A percentile compares a stretch with the other conserved stretches of the same genome.
These are phyloP conservation scores for Drosophila nebulosa DNA, from an alignment of 1,140 invertebrate genomes.

Conservation along the genomic window DNA sequence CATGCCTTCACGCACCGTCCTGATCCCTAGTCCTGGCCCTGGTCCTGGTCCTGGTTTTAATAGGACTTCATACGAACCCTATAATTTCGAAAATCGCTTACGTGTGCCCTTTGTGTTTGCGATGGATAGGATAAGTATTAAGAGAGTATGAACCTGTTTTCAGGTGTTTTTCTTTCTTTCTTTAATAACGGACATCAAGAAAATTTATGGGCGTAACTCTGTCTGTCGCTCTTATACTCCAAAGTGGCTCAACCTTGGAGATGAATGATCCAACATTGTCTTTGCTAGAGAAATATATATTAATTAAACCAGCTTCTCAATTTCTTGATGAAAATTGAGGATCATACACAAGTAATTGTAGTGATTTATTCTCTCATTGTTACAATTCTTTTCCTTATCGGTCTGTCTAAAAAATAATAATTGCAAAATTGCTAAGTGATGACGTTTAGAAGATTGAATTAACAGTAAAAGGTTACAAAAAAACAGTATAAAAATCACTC, in stretches of 20 bases:
- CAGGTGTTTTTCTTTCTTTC: not conserved
- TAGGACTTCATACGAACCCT: constrained; percentile 30
- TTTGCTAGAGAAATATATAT: constrained; percentile 52
- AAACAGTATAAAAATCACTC: not conserved
- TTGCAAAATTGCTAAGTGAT: constrained; percentile 47
- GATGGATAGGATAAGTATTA: constrained; percentile 9
- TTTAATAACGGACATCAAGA: constrained; percentile 73
- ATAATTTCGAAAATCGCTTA: constrained; percentile 63
- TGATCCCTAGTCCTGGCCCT: constrained; percentile 17
- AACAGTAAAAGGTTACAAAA: not conserved
- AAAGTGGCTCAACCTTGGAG: constrained; percentile 34
- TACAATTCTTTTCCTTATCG: constrained; percentile 34
- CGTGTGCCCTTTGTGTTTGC: constrained; percentile 48
- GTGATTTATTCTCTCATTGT: constrained; percentile 63
- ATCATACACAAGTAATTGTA: constrained; percentile 45
- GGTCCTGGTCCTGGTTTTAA: constrained; percentile 14
- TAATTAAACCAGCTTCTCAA: constrained; percentile 54
- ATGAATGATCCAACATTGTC: constrained; percentile 42
- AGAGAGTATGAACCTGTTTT: constrained; percentile 53
- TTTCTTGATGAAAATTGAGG: constrained; percentile 29
- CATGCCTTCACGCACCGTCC: constrained; percentile 67
- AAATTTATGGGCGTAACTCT: constrained; percentile 53
- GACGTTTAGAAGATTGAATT: constrained; percentile 28
- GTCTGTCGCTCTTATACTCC: constrained; percentile 47
- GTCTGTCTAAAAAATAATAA: constrained; percentile 45